Base-by-base conservation (phyloP, 92 coral and sea anemone genomes). In the Epizoanthus fatuus region DNA sequence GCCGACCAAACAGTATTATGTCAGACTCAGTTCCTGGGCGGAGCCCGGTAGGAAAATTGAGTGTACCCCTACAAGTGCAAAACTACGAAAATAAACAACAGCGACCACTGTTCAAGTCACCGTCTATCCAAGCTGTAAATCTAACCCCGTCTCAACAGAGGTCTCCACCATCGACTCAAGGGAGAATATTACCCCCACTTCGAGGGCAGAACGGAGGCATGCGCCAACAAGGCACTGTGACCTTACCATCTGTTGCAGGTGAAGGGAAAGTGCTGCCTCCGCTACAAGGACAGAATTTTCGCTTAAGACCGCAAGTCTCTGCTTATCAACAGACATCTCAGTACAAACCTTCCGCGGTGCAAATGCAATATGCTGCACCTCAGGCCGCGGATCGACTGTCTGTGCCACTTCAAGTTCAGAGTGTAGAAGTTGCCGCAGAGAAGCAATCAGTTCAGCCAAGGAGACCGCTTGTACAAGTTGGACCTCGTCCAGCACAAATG, bases 401-500 rank as follows among this genome's bases (percentile, higher is more conserved):
- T 4, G 7, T 60, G 70, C 57, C 57, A 2, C 39, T 77, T 60
- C 69, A 16, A 77, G 47, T 17, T 47, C 71, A 77, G 32, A 39
- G 8, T 39, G 19, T 44, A 35, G 69, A 39, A 40, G 29, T 10
- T 14, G 10, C 22, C 9, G 12, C 40, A 8, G 56, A 17, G 13
- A 77, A 60, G 17, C 52, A 59, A 4, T 11, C 37, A 20, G 7
- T 12, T 9, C 39, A 68, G 25, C 7, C 57, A 40, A 60, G 22
- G 12, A 42, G 65, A 4, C 69, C 69, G 49, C 69, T 19, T 4
- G 56, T 40, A 2, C 55, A 44, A 60, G 56, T 42, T 60, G 56
- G 19, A n/a, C 56, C 54, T 13, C 54, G 56, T 19, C 49, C 69
- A 39, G 70, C 69, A 40, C 82, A 60, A 58, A 39, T 59, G 45